These are phyloP conservation scores for Dromococcyx pavoninus DNA, from an alignment of 2,797 vertebrate species.

Conservation along the genomic window DNA sequence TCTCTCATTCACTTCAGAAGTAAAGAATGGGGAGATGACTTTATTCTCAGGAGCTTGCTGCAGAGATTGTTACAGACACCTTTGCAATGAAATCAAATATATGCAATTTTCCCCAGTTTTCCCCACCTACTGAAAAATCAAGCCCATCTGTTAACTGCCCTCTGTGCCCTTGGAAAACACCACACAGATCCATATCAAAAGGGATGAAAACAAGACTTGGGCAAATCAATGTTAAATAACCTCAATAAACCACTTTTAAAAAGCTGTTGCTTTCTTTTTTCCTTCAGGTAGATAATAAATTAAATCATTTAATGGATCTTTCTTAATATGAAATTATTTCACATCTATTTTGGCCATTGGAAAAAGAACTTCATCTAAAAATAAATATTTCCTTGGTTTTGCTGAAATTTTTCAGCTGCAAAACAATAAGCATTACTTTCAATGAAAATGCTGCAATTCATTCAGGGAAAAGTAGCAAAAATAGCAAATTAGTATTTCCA, in stretches of 20 bases:
- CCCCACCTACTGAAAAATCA: not conserved
- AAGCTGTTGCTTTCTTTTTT: not conserved
- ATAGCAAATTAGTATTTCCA: not conserved
- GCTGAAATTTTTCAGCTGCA: not conserved
- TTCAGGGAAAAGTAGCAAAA: not conserved
- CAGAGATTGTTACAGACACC: not conserved
- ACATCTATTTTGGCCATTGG: not conserved
- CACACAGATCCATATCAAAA: not conserved
- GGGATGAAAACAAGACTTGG: not conserved
- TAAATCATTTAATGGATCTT: not conserved
- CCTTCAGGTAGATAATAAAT: not conserved
- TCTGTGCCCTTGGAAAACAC: not conserved
- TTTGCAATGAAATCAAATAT: not conserved
- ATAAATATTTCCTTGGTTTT: not conserved
- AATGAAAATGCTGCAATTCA: not conserved
- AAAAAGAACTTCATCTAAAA: not conserved
- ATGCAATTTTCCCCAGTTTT: not conserved
- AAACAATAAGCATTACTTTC: not conserved
- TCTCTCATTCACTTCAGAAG: not conserved
- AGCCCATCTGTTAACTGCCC: not conserved
- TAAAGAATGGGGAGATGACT: not conserved
- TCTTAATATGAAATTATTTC: not conserved
- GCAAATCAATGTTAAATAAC: not conserved
- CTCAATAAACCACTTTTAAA: not conserved
- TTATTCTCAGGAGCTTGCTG: not conserved